These are phyloP conservation scores for Tetragnatha versicolor DNA, from an alignment of 1,140 invertebrate species.

Conservation along the genomic window DNA sequence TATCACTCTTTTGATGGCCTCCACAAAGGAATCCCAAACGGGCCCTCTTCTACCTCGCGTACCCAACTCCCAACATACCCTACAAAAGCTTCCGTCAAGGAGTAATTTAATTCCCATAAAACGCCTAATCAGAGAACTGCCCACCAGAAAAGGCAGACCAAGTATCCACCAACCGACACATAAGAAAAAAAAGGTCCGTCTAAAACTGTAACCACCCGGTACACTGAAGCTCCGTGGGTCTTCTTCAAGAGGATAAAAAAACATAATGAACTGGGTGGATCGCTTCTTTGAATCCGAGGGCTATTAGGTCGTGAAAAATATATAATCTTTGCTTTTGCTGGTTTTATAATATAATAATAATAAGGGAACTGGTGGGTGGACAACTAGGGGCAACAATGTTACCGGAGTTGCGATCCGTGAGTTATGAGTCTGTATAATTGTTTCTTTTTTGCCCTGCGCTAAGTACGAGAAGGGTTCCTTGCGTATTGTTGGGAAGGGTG, in stretches of 20 bases:
- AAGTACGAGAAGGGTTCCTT: not conserved
- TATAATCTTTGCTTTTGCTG: constrained; percentile 4
- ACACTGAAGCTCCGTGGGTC: constrained; percentile 21
- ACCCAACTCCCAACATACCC: too few relatives aligned
- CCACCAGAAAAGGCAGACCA: not conserved
- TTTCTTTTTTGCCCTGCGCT: constrained; percentile 10
- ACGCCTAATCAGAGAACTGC: not conserved
- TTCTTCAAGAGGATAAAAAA: too few relatives aligned
- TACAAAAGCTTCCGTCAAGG: too few relatives aligned
- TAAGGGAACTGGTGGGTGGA: constrained; percentile 7
- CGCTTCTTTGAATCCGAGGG: not conserved
- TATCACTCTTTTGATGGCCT: too few relatives aligned
- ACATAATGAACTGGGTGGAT: constrained; percentile 8
- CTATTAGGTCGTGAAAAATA: constrained; percentile 39
- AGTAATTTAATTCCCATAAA: constrained; percentile 8
- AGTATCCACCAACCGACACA: not conserved
- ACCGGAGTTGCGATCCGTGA: not conserved
- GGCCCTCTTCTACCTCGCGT: too few relatives aligned
- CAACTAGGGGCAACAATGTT: too few relatives aligned
- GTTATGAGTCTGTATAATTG: constrained; percentile 31
- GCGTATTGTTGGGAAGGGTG: constrained; percentile 15
- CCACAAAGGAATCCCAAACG: too few relatives aligned
- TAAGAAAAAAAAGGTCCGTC: not conserved
- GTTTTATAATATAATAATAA: not conserved
- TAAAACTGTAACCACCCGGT: constrained; percentile 27